phyloP scores from a whole-genome alignment of 2,797 vertebrate genomes.

The Percopsis omiscomaycus region DNA sequence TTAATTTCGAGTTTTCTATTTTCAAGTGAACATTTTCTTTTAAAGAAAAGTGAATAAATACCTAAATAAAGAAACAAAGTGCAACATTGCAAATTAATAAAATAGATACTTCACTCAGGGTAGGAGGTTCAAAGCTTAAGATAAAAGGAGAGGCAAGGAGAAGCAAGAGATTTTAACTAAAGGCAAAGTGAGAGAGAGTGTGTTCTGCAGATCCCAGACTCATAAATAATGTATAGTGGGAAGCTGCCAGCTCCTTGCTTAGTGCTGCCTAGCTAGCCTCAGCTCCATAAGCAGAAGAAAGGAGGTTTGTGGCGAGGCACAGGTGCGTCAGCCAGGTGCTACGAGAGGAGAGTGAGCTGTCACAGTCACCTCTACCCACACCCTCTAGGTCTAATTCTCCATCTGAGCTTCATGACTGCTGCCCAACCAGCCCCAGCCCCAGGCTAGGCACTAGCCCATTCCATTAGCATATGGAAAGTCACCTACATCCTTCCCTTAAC shows the following conservation, averaged over 20 bases:
- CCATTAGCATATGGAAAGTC: constrained; percentile 17
- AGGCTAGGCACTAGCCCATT: not conserved
- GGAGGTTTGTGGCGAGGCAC: constrained; percentile 31
- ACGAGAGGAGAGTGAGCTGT: constrained; percentile 48
- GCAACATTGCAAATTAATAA: not conserved
- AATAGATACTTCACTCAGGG: not conserved
- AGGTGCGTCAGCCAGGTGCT: constrained; percentile 60
- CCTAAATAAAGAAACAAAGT: constrained; percentile 16
- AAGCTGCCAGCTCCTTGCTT: constrained; percentile 45
- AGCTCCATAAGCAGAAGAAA: constrained; percentile 47
- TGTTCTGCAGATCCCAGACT: constrained; percentile 52
- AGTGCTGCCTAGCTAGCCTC: constrained; percentile 32
- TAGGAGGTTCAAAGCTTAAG: not conserved
- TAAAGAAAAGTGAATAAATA: constrained; percentile 31
- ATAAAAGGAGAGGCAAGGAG: not conserved
- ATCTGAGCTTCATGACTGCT: constrained; percentile 18
- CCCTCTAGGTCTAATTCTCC: constrained; percentile 22
- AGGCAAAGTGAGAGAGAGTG: constrained; percentile 27
- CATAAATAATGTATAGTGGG: constrained; percentile 61
- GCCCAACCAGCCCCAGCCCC: not conserved
- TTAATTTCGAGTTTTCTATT: no score
- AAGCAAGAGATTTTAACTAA: constrained; percentile 20
- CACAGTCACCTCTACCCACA: constrained; percentile 61
- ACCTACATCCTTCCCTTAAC: constrained; percentile 7
- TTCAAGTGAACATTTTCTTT: no score